Conservation (phyloP, 1,140 invertebrate genomes). For the Manduca sexta region DNA sequence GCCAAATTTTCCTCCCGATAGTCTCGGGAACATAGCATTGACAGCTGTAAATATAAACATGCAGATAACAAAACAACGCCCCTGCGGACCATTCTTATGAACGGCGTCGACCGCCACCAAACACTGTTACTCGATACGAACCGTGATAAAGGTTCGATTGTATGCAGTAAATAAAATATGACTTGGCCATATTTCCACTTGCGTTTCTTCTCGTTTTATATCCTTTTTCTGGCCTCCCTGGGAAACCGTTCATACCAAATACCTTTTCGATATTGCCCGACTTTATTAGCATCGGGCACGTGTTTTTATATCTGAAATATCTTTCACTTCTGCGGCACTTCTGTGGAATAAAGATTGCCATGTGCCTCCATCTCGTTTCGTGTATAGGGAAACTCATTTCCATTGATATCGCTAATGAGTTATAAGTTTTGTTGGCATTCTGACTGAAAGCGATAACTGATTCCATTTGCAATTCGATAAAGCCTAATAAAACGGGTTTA, state of each 20-base stretch:
- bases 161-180: conserved; percentile 74
- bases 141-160: conserved; percentile 72
- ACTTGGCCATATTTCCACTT: conserved; percentile 68
- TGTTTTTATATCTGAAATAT: conserved; percentile 64
- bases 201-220: conserved; percentile 66
- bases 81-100: conserved; percentile 35
- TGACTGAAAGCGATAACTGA: conserved; percentile 9
- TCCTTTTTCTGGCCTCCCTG: conserved; percentile 57
- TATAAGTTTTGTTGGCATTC: too few relatives aligned
- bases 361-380: conserved; percentile 22
- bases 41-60: conserved; percentile 26
- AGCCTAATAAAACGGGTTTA: conserved; percentile 9
- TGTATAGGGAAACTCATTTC: conserved; percentile 16
- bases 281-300: conserved; percentile 66
- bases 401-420: too few relatives aligned
- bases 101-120: conserved; percentile 43
- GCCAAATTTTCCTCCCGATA: too few relatives aligned
- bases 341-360: conserved; percentile 48
- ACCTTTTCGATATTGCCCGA: conserved; percentile 65
- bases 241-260: conserved; percentile 69
- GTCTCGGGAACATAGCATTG: conserved; percentile 3
- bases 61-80: conserved; percentile 20
- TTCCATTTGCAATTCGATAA: conserved; percentile 12
- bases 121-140: conserved; percentile 62
- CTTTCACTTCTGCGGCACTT: conserved; percentile 50